phyloP scores from a whole-genome alignment of 2,113 vertebrate species.

The Polypterus bichir region DNA sequence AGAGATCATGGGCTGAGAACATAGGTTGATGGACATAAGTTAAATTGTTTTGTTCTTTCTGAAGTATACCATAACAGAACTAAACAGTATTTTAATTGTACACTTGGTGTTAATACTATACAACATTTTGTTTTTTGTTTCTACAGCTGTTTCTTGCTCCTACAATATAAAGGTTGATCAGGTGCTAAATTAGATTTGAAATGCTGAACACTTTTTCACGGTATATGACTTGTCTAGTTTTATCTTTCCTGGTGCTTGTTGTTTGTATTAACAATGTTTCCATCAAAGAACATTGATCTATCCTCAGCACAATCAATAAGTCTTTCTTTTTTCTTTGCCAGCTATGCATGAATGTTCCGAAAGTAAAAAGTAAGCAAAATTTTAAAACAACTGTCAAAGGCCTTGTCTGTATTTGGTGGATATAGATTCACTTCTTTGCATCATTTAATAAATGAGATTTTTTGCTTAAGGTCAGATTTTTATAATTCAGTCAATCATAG shows the following conservation, averaged over 20 bases:
- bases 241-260: conserved; percentile 5
- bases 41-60: too few relatives aligned
- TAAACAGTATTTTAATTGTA: not conserved
- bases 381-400: not conserved
- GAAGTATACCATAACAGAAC: too few relatives aligned
- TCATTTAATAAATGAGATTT: conserved; percentile 4
- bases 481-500: not conserved
- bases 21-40: too few relatives aligned
- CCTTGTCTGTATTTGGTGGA: not conserved
- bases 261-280: conserved; percentile 13
- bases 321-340: conserved; percentile 14
- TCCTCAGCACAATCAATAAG: conserved; percentile 12
- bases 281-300: conserved; percentile 18
- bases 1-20: too few relatives aligned
- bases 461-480: not conserved
- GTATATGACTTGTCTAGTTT: conserved; percentile 1
- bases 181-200: not conserved
- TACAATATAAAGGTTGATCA: too few relatives aligned
- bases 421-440: conserved; percentile 1
- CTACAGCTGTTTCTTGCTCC: too few relatives aligned
- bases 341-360: not conserved
- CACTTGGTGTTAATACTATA: not conserved
- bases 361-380: not conserved
- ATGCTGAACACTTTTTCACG: not conserved
- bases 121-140: too few relatives aligned